These are phyloP conservation scores for Pandemis corylana DNA, from an alignment of 2,888 invertebrate species.

Conservation along the genomic window DNA sequence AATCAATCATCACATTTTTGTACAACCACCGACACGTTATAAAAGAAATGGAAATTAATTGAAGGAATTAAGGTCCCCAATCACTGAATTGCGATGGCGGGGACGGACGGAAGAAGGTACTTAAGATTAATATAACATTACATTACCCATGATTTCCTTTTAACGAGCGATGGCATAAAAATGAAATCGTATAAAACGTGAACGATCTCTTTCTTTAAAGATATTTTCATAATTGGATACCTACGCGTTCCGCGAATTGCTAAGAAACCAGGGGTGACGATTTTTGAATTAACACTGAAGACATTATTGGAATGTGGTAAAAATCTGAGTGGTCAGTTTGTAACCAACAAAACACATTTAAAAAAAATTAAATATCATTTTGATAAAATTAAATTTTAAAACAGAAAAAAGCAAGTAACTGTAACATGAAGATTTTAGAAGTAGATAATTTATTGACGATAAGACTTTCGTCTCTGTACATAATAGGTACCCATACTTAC, in stretches of 20 bases:
- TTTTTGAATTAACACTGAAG: not conserved
- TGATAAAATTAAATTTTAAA: too few species aligned
- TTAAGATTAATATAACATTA: constrained; percentile 37
- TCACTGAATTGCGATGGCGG: constrained; percentile 1
- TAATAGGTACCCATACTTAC: not conserved
- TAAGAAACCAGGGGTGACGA: too few species aligned
- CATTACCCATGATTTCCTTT: constrained; percentile 34
- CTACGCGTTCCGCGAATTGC: constrained; percentile 50
- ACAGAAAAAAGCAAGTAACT: too few species aligned
- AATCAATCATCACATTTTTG: not conserved
- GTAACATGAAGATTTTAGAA: not conserved
- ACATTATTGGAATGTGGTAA: not conserved
- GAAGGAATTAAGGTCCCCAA: not conserved
- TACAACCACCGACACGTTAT: not conserved
- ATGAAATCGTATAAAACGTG: constrained; percentile 35
- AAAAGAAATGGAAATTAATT: constrained; percentile 5
- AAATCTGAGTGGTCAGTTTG: not conserved
- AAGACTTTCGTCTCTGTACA: not conserved
- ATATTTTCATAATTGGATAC: constrained; percentile 57
- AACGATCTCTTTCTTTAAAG: constrained; percentile 53
- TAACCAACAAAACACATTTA: not conserved
- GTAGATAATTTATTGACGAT: not conserved
- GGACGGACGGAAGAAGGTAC: constrained; percentile 14
- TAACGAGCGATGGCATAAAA: constrained; percentile 23
- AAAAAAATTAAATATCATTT: too few species aligned